phyloP scores from a whole-genome alignment of 2,797 vertebrate genomes.

The Cyprinodon diabolis region DNA sequence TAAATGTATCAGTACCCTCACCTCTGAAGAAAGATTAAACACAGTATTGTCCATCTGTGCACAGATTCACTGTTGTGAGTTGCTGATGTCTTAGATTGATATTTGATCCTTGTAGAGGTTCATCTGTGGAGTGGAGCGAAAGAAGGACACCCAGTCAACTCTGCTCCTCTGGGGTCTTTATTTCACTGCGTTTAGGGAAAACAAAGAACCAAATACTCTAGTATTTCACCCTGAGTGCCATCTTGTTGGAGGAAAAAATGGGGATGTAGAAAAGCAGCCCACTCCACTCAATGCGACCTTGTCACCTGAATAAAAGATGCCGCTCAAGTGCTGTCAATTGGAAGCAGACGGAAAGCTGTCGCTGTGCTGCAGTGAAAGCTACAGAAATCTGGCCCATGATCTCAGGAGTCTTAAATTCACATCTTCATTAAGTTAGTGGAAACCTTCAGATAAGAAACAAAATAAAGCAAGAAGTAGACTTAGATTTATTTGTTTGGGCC shows the following conservation, averaged over 20 bases:
- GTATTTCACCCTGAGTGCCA: background rate
- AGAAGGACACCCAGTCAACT: background rate
- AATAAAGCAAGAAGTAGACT: background rate
- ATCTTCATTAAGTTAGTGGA: background rate
- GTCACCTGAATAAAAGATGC: slow-evolving; percentile 14
- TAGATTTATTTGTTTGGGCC: background rate
- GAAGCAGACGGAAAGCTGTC: background rate
- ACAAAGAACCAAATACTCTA: background rate
- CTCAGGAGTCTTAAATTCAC: background rate
- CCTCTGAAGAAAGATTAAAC: slow-evolving; percentile 41
- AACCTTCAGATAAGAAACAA: background rate
- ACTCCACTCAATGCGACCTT: background rate
- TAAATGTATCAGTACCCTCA: slow-evolving; percentile 8
- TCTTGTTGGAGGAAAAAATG: slow-evolving; percentile 6
- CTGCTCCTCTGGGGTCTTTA: background rate
- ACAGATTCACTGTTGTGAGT: slow-evolving; percentile 8
- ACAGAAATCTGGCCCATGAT: background rate
- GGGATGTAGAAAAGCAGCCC: slow-evolving; percentile 3
- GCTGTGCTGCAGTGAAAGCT: slow-evolving; percentile 15
- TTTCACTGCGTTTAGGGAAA: background rate
- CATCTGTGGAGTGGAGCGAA: slow-evolving; percentile 7
- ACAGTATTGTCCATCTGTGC: slow-evolving; percentile 10
- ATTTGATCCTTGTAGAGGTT: slow-evolving; percentile 24
- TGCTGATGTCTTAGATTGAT: slow-evolving; percentile 17
- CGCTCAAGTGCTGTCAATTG: background rate